These are phyloP conservation scores for Chalcis sispes DNA, from an alignment of 2,888 invertebrate species.

Conservation along the genomic window DNA sequence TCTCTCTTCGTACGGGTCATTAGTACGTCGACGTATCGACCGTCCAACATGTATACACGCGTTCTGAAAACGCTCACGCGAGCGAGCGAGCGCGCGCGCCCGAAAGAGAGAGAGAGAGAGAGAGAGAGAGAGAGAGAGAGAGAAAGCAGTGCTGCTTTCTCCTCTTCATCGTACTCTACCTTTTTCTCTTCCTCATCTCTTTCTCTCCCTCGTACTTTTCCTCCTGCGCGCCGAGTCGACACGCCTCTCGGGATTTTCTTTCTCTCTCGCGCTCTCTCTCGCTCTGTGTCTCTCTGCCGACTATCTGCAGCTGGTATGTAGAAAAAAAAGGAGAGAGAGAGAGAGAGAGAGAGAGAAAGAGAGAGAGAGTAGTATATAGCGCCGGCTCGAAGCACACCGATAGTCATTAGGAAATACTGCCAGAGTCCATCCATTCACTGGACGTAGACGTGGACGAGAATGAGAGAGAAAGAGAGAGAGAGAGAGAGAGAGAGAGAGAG, in stretches of 20 bases:
- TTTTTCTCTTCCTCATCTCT: too few relatives aligned
- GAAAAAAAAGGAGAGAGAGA: background rate
- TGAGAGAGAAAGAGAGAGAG: background rate
- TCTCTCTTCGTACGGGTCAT: constrained; percentile 70
- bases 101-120: constrained; percentile 2
- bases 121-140: background rate
- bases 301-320: too few relatives aligned
- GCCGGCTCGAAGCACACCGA: constrained; percentile 38
- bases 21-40: constrained; percentile 74
- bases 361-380: constrained; percentile 7
- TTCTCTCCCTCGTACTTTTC: constrained; percentile 46
- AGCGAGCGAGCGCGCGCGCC: constrained; percentile 1
- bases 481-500: too few relatives aligned
- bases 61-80: too few relatives aligned
- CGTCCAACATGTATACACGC: too few relatives aligned
- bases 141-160: too few relatives aligned
- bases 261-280: background rate
- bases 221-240: constrained; percentile 18
- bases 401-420: constrained; percentile 74
- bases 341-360: background rate
- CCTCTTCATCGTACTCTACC: too few relatives aligned
- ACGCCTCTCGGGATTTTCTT: constrained; percentile 14
- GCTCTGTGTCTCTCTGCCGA: too few relatives aligned
- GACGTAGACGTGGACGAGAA: background rate
- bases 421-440: constrained; percentile 69